Base-by-base conservation (phyloP, 1,140 invertebrate genomes). In the Hyposmocoma kahamanoa region DNA sequence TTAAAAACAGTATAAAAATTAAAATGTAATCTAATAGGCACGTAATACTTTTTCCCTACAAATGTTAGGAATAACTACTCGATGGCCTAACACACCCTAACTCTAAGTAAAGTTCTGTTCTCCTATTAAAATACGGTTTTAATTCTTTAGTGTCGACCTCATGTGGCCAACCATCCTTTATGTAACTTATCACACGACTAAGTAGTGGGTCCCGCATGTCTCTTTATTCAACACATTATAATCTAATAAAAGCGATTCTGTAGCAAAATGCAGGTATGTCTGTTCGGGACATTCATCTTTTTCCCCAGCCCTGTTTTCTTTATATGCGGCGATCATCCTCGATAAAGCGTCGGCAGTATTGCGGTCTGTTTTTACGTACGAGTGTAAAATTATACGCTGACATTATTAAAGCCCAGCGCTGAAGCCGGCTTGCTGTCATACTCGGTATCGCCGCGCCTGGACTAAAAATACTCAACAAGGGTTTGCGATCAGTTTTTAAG, bases 331-430 rank as follows among this genome's bases (percentile, higher is more conserved):
- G 3, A 20, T 10, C 11, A 45, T n/a, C 3, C 43, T 9, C 43
- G 43, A 30, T 30, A 32, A 20, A 19, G 24, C 26, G 15, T 32
- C 26, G 8, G 43, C 43, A 17, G 13, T 20, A 45, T 45, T 45
- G 3, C 11, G 8, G 18, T 45, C 18, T 2, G 43, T 45, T 2
- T 20, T 45, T 3, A 45, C 26, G 19, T 45, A 45, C n/a, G 3
- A 45, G 6, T 15, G 3, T 20, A 45, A 30, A 30, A 24, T 28
- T 18, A 18, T 45, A 45, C 3, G 19, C 43, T 2, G 36, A 39
- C n/a, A 39, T 3, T 6, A 5, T 39, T 3, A 39, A 5, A 2
- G 36, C 36, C 36, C 36, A 39, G 3, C 36, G 3, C 36, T 39
- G 36, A 3, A 39, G 15, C 4, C 36, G 36, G 20, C 36, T 39